Evolutionary conservation across 2,888 invertebrate species (phyloP).

Genomic region (Melanchra persicariae): DNA sequence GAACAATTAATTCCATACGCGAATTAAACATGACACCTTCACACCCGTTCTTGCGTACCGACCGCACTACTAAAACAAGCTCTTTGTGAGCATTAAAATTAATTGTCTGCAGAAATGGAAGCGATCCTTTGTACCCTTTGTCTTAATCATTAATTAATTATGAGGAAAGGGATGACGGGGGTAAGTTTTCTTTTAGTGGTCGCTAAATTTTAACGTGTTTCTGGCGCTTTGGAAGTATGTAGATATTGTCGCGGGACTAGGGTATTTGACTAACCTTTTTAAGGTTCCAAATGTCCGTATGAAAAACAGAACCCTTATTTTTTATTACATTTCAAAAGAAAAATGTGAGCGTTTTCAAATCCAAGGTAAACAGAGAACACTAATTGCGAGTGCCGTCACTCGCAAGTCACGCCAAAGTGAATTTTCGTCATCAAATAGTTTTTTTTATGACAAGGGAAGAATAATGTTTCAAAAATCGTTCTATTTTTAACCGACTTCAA

Average conservation of each 20-base stretch:
- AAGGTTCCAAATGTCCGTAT: too few relatives aligned
- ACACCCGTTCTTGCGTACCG: slow-evolving; percentile 8
- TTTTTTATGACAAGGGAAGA: too few relatives aligned
- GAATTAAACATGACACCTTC: slow-evolving; percentile 23
- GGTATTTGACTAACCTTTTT: too few relatives aligned
- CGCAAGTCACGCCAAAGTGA: too few relatives aligned
- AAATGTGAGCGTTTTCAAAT: too few relatives aligned
- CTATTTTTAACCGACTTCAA: too few relatives aligned
- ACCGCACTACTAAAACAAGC: slow-evolving; percentile 25
- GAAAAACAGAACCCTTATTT: too few relatives aligned
- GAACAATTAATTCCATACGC: slow-evolving; percentile 22
- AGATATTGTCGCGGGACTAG: neutral
- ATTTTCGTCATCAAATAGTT: too few relatives aligned
- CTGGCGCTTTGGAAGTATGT: neutral
- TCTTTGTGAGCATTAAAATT: slow-evolving; percentile 51
- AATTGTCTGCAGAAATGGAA: slow-evolving; percentile 38
- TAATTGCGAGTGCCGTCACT: too few relatives aligned
- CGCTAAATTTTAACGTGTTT: slow-evolving; percentile 19
- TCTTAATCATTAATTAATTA: slow-evolving; percentile 43
- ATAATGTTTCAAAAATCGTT: too few relatives aligned
- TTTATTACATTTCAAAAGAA: too few relatives aligned
- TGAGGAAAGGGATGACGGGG: slow-evolving; percentile 14
- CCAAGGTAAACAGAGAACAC: too few relatives aligned
- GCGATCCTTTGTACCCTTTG: slow-evolving; percentile 17
- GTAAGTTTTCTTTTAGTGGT: slow-evolving; percentile 22